A percentile compares a stretch with the other conserved stretches of the same genome.
phyloP scores from a whole-genome alignment of 2,113 vertebrate species.

The Seriola rivoliana region DNA sequence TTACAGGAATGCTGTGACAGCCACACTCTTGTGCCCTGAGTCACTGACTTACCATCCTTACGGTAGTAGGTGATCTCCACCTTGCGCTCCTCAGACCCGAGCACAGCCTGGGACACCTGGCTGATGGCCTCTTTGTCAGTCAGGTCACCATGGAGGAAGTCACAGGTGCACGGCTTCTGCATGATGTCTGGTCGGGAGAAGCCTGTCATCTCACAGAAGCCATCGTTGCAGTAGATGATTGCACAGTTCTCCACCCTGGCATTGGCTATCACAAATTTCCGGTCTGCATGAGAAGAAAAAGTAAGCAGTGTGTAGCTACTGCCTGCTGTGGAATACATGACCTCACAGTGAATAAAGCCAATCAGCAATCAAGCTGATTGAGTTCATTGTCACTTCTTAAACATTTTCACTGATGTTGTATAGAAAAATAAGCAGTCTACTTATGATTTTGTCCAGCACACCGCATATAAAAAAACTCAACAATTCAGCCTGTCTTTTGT shows the following conservation, averaged over 20 bases:
- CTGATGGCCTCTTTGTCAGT: slow-evolving; percentile 93
- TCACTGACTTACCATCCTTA: slow-evolving; percentile 93
- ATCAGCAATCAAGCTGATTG: slow-evolving; percentile 6
- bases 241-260: slow-evolving; percentile 98
- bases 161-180: slow-evolving; percentile 98
- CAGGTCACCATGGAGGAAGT: slow-evolving; percentile 96
- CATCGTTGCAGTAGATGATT: slow-evolving; percentile 99
- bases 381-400: neutral
- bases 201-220: slow-evolving; percentile 99
- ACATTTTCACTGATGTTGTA: neutral
- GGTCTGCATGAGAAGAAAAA: slow-evolving; percentile 87
- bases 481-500: neutral
- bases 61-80: slow-evolving; percentile 98
- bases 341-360: slow-evolving; percentile 17
- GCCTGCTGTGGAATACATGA: slow-evolving; percentile 16
- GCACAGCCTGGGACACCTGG: slow-evolving; percentile 93
- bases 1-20: slow-evolving; percentile 13
- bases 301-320: neutral
- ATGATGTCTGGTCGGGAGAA: slow-evolving; percentile 98
- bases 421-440: neutral
- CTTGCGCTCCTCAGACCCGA: slow-evolving; percentile 96
- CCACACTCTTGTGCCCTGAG: neutral
- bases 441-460: neutral
- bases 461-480: neutral
- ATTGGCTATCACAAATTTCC: slow-evolving; percentile 99